Base-by-base conservation (phyloP, 2,113 vertebrate genomes). In the Pterophyllum scalare region DNA sequence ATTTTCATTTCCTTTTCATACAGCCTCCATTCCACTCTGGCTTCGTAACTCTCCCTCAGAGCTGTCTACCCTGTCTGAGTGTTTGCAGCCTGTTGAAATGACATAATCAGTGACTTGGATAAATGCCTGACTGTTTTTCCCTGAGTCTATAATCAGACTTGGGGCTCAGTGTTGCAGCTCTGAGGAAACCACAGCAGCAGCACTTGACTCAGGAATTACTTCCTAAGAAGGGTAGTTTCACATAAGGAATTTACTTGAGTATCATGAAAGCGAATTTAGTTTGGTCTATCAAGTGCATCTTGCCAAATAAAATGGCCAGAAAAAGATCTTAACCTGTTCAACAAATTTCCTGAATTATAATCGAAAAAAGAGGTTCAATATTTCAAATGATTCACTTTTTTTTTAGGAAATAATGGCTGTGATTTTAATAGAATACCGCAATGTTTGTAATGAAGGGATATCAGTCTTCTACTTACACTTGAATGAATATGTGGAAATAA, bases 61-160 rank as follows among this genome's bases (percentile, higher is more conserved):
- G 91, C 93, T 92, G 90, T 93, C 94, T 92, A 57, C 88, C 58
- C 79, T 33, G 77, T 79, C 91, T 87, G 86, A 93, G 90, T 91
- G 92, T 95, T 95, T 94, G 90, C 92, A 86, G 93, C 92, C 91
- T 91, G 95, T 94, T 94, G 94, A 93, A 95, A 95, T 95, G 93
- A 95, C 95, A 96, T 95, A 96, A 96, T 95, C 95, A 96, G 94
- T 94, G 95, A 95, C 93, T 95, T 95, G 95, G 95, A 95, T 94
- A 95, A 96, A 96, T 92, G 92, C 91, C 89, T 88, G 91, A 89
- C 91, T 94, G 92, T 94, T 95, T 94, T 89, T 90, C 87, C 85
- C 72, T 79, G 84, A 86, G 91, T 91, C 92, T 94, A 92, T 95
- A 95, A 95, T 95, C 95, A 96, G 95, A 93, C 88, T 84, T 76